Evolutionary conservation across 2,797 vertebrate genomes (phyloP).

Genomic region (Parotocinclus haroldoi): DNA sequence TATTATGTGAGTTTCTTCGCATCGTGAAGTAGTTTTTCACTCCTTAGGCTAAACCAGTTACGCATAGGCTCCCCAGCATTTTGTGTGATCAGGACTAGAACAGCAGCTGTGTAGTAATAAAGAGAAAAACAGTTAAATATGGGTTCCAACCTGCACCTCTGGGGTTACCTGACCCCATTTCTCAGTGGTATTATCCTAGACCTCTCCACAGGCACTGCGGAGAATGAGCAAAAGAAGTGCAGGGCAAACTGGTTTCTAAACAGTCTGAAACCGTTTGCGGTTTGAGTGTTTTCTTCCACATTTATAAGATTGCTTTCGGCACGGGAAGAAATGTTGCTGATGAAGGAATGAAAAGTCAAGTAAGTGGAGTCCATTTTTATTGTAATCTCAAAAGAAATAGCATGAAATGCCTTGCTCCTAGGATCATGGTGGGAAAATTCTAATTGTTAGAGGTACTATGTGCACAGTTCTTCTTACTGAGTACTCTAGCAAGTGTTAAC

Average conservation of each 20-base stretch:
- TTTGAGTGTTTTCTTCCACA: constrained; percentile 17
- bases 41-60: constrained; percentile 37
- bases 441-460: too few relatives aligned
- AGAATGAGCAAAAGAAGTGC: constrained; percentile 29
- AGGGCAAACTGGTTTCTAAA: constrained; percentile 21
- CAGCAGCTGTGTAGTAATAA: constrained; percentile 14
- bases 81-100: constrained; percentile 10
- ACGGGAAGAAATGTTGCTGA: constrained; percentile 21
- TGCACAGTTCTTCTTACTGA: too few relatives aligned
- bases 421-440: too few relatives aligned
- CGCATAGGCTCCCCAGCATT: constrained; percentile 17
- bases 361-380: too few relatives aligned
- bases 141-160: constrained; percentile 21
- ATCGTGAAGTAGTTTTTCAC: constrained; percentile 30
- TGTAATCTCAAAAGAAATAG: too few relatives aligned
- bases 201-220: constrained; percentile 23
- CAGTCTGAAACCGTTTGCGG: constrained; percentile 6
- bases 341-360: constrained; percentile 13
- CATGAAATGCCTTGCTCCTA: too few relatives aligned
- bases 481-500: too few relatives aligned
- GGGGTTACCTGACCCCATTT: constrained; percentile 25
- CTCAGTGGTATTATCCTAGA: constrained; percentile 22
- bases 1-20: constrained; percentile 30
- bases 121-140: constrained; percentile 31
- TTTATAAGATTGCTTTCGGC: constrained; percentile 6